phyloP scores from a whole-genome alignment of 2,113 vertebrate genomes.

The Gallinago jamesoni region DNA sequence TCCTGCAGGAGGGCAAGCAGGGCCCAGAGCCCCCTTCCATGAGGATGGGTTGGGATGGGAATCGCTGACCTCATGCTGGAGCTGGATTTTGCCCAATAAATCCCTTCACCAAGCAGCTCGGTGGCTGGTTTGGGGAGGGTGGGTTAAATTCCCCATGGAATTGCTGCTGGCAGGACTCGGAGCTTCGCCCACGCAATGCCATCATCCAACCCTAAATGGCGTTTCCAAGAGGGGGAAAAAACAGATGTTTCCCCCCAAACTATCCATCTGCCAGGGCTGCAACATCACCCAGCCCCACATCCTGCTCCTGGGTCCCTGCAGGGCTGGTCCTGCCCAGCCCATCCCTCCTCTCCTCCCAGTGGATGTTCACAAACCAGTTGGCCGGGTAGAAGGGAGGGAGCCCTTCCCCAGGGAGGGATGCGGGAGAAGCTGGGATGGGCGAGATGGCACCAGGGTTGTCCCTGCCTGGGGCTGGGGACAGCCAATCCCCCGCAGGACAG shows the following conservation, averaged over 20 bases:
- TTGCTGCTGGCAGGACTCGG: neutral
- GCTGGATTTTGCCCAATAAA: conserved; percentile 1
- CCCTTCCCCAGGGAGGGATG: neutral
- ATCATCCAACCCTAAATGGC: neutral
- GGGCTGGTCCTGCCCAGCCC: neutral
- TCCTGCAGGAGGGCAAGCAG: neutral
- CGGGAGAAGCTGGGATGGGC: accelerated
- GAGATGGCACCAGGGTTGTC: neutral
- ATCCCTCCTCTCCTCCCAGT: neutral
- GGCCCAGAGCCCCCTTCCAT: accelerated
- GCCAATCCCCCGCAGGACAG: accelerated
- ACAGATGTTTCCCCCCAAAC: neutral
- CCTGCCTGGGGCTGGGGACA: neutral
- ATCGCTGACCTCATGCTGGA: neutral
- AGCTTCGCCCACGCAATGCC: accelerated
- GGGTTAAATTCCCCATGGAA: neutral
- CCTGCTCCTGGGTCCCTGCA: neutral
- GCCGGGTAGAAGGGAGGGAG: neutral
- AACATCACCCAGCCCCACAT: neutral
- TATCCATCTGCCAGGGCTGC: neutral
- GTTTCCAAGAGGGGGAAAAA: neutral
- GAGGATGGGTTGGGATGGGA: neutral
- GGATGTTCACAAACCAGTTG: neutral
- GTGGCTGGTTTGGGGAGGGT: neutral
- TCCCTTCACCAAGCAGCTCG: neutral